phyloP scores from a whole-genome alignment of 2,888 invertebrate species.

The Spialia ferax region DNA sequence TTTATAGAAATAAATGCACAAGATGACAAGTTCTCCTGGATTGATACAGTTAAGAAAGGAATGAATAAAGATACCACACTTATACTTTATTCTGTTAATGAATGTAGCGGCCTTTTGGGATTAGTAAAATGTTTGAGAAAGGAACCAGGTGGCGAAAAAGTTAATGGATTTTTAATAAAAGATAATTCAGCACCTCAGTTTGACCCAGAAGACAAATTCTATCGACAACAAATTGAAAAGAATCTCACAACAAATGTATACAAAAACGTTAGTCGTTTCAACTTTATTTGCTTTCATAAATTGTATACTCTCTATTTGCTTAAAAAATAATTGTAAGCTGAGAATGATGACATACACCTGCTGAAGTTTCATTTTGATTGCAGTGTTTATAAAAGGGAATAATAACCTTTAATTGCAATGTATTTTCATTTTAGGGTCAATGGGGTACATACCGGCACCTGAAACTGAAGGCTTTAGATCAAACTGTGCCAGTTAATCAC shows the following conservation, averaged over 20 bases:
- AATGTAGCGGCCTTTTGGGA: neutral
- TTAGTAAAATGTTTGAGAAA: neutral
- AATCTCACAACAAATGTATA: neutral
- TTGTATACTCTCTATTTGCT: no score
- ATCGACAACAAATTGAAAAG: neutral
- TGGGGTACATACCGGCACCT: constrained; percentile 6
- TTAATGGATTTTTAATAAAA: neutral
- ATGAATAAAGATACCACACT: neutral
- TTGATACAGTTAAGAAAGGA: neutral
- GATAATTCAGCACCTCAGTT: neutral
- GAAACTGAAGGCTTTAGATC: neutral
- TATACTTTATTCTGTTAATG: neutral
- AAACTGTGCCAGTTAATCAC: neutral
- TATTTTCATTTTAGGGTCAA: neutral
- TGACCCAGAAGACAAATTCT: neutral
- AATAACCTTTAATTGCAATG: no score
- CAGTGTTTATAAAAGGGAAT: no score
- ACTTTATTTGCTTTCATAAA: no score
- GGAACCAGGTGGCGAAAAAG: constrained; percentile 1
- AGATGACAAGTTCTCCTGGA: neutral
- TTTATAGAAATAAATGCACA: neutral
- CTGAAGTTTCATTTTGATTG: no score
- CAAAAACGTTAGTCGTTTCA: neutral
- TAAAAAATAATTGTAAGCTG: no score
- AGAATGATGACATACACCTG: no score